phyloP scores from a whole-genome alignment of 2,888 invertebrate genomes.

The Pristionchus japonicus region DNA sequence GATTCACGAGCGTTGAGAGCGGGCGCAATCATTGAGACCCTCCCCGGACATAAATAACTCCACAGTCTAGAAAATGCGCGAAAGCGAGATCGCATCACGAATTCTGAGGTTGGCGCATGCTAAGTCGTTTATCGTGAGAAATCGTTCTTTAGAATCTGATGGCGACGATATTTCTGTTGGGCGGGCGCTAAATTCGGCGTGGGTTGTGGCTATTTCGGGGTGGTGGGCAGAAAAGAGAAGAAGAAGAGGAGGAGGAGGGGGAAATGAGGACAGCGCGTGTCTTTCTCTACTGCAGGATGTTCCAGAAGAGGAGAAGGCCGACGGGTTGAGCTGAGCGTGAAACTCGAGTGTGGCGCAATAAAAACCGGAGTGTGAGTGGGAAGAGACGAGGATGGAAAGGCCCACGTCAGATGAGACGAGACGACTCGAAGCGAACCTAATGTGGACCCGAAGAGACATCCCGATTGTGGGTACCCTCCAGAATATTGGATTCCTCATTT shows the following conservation, averaged over 20 bases:
- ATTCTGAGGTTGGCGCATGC: slow-evolving; percentile 27
- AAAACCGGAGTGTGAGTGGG: neutral
- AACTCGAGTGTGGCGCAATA: slow-evolving; percentile 4
- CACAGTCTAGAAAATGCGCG: neutral
- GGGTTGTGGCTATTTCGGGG: neutral
- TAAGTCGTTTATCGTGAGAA: too few relatives aligned
- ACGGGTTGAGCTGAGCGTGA: too few relatives aligned
- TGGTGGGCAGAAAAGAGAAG: neutral
- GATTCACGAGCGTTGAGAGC: neutral
- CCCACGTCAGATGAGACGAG: neutral
- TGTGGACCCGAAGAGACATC: neutral
- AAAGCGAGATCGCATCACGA: neutral
- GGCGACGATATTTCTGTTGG: neutral
- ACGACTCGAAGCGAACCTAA: neutral
- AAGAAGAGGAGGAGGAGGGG: neutral
- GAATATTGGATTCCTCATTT: slow-evolving; percentile 2
- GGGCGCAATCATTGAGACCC: neutral
- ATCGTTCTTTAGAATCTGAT: too few relatives aligned
- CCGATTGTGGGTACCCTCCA: neutral
- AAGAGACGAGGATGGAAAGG: neutral
- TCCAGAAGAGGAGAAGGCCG: neutral
- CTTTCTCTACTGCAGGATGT: neutral
- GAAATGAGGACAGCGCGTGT: slow-evolving; percentile 28
- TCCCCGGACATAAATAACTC: neutral
- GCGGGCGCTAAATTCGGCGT: neutral